phyloP scores from a whole-genome alignment of 2,888 invertebrate genomes.

The Bhutanitis thaidina region DNA sequence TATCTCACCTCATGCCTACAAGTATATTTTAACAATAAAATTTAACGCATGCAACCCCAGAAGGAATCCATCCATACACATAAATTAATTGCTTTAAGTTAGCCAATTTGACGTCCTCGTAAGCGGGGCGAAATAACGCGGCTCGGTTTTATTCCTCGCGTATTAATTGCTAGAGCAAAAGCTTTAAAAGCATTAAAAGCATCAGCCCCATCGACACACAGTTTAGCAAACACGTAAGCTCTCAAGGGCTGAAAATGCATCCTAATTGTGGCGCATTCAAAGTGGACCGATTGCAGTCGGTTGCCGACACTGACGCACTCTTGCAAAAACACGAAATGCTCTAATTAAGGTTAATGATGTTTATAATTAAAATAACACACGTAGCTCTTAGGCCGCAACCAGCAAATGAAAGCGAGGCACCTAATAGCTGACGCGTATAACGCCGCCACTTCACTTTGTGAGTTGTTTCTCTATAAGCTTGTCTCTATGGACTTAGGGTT shows the following conservation, averaged over 20 bases:
- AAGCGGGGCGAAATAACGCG: constrained; percentile 18
- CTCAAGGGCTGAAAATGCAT: constrained; percentile 54
- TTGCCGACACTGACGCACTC: constrained; percentile 52
- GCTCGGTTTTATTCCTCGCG: constrained; percentile 37
- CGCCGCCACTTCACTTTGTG: constrained; percentile 55
- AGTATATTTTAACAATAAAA: background rate
- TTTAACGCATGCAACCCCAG: constrained; percentile 9
- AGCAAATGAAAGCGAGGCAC: constrained; percentile 64
- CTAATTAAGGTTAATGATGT: constrained; percentile 78
- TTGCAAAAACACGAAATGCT: constrained; percentile 42
- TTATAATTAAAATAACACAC: constrained; percentile 78
- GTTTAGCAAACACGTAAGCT: constrained; percentile 52
- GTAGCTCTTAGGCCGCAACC: constrained; percentile 42
- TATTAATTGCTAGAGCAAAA: constrained; percentile 34
- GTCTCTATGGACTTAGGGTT: constrained; percentile 29
- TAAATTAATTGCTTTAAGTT: constrained; percentile 21
- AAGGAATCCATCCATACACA: constrained; percentile 9
- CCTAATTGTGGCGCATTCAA: constrained; percentile 66
- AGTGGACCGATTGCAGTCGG: constrained; percentile 61
- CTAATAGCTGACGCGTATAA: constrained; percentile 56
- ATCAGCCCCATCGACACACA: constrained; percentile 51
- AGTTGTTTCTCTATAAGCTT: constrained; percentile 44
- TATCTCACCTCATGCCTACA: too few species aligned
- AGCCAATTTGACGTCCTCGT: constrained; percentile 24
- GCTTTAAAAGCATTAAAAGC: constrained; percentile 41